A percentile compares a stretch with the other conserved stretches of the same genome.
These are phyloP conservation scores for Tineola bisselliella DNA, from an alignment of 2,888 invertebrate genomes.

Conservation along the genomic window DNA sequence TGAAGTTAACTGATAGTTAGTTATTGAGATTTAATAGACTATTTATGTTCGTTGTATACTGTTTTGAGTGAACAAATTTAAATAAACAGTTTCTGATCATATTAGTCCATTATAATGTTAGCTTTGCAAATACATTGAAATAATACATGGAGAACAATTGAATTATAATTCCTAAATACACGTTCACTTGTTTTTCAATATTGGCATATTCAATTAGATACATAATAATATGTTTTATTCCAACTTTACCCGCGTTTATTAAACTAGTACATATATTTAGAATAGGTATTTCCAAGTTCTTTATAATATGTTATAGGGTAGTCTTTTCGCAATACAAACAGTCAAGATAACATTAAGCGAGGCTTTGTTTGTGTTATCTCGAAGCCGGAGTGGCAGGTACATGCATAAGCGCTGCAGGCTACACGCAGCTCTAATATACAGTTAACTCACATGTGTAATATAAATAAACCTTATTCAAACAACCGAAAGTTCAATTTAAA, in stretches of 20 bases:
- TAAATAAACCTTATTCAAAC: not conserved
- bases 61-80: too few species aligned
- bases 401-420: constrained; percentile 4
- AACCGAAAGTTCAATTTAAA: not conserved
- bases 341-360: constrained; percentile 6
- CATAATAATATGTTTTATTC: too few species aligned
- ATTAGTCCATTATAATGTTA: too few species aligned
- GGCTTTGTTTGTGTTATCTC: constrained; percentile 6
- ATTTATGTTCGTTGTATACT: not conserved
- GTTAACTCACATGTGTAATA: not conserved
- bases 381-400: constrained; percentile 1
- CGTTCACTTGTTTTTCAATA: too few species aligned
- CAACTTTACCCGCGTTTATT: not conserved
- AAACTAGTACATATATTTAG: not conserved
- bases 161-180: too few species aligned
- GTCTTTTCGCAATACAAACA: constrained; percentile 3
- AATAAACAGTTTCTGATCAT: too few species aligned
- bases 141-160: too few species aligned
- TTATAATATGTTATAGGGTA: not conserved
- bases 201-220: too few species aligned
- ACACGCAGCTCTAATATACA: constrained; percentile 1
- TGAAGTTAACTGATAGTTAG: constrained; percentile 10
- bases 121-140: too few species aligned
- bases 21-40: not conserved
- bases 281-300: not conserved